Base-by-base conservation (phyloP, 2,888 invertebrate species). In the Metalampra italica region DNA sequence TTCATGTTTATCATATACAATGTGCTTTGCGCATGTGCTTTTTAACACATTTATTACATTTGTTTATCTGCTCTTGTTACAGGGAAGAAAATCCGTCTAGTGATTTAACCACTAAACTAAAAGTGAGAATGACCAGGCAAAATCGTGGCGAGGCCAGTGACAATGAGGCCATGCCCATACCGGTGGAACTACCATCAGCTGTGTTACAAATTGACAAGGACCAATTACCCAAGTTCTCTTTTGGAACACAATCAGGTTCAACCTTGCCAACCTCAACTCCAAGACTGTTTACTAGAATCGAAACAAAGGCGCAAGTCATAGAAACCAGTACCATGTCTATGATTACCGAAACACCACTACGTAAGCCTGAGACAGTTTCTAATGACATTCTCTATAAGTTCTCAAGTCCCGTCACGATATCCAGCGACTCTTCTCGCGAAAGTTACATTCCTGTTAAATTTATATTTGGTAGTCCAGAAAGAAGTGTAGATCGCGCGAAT, bases 221-320 rank as follows among this genome's bases (percentile, higher is more conserved):
- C 43, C 78, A 82, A 48, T 62, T 85, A 51, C 83, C 83, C 1
- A 79, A 75, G 36, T 79, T 85, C 55, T 64, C 74, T 5, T 76
- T 79, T 46, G 65, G 56, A 14, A 54, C 45, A 32, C 50, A 62
- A 14, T 11, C 42, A n/a, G 38, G 15, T 14, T 49, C 38, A 8
- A 12, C 56, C 41, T 41, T 47, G 44, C 49, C 50, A 3, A 40
- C 37, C 39, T 8, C 49, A 8, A 9, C 39, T 15, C 15, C 29
- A 37, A 42, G 12, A 8, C 9, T 13, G 9, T 13, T 34, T 22
- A 15, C 43, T 9, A 34, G 9, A 44, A 22, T 29, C 41, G 11
- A 49, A 46, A 30, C 29, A 29, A 42, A 29, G 13, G 8, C 32
- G 13, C 13, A 43, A 22, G 30, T 40, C 9, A 40, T 45, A 9